phyloP scores from a whole-genome alignment of 1,140 invertebrate species.

The Ylistrum balloti region DNA sequence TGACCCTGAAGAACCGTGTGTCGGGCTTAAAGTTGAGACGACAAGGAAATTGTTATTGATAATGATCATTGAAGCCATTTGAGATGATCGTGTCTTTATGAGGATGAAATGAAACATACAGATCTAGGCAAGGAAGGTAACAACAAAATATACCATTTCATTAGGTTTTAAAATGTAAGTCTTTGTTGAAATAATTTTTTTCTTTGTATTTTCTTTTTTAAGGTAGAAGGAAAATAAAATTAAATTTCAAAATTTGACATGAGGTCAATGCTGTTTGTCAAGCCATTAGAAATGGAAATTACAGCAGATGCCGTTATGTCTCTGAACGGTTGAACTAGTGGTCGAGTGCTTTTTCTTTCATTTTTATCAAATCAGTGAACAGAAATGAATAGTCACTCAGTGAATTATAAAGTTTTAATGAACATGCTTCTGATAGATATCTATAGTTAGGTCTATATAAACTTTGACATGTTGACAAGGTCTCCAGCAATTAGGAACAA shows the following conservation, averaged over 20 bases:
- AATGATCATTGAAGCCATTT: neutral
- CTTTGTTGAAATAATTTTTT: neutral
- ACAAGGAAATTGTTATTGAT: neutral
- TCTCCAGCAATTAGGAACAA: conserved; percentile 9
- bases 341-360: neutral
- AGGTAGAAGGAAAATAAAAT: neutral
- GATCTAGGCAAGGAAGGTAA: neutral
- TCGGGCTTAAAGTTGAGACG: neutral
- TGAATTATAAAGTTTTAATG: conserved; percentile 11
- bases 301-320: neutral
- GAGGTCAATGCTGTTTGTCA: neutral
- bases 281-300: neutral
- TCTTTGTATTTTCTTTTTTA: no score
- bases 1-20: neutral
- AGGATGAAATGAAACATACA: neutral
- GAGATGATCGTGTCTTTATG: neutral
- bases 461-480: conserved; percentile 17
- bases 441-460: neutral
- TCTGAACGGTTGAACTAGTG: neutral
- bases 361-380: neutral
- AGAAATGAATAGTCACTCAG: neutral
- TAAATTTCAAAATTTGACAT: conserved; percentile 3
- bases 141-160: neutral
- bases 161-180: neutral
- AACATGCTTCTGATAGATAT: neutral